Percentiles rank a stretch among this genome's conserved stretches.
These are phyloP conservation scores for Neodiprion pinetum DNA, from an alignment of 1,140 invertebrate species.

Conservation along the genomic window DNA sequence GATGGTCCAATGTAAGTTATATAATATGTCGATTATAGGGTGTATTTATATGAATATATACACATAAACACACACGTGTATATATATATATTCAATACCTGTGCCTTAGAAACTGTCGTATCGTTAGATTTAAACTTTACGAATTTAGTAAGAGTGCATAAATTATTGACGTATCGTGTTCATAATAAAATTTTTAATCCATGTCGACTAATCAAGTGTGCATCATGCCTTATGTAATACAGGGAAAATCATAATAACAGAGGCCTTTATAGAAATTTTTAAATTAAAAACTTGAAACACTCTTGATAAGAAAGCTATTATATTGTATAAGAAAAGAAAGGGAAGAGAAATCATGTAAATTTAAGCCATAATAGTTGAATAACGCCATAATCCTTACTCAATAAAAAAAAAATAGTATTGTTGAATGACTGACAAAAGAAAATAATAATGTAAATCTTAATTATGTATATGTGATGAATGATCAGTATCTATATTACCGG, in stretches of 20 bases:
- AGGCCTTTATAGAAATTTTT: neutral
- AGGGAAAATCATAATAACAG: neutral
- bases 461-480: constrained; percentile 1
- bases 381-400: constrained; percentile 59
- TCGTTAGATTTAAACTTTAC: no score
- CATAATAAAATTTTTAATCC: neutral
- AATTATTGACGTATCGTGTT: neutral
- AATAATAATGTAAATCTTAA: neutral
- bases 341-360: constrained; percentile 24
- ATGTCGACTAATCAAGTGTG: no score
- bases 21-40: neutral
- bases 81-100: neutral
- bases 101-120: neutral
- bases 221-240: neutral
- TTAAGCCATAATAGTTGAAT: constrained; percentile 60
- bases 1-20: neutral
- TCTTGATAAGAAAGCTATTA: neutral
- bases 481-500: neutral
- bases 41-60: neutral
- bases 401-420: constrained; percentile 37
- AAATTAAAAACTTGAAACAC: neutral
- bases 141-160: neutral
- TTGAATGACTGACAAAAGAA: constrained; percentile 45
- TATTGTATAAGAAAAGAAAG: constrained; percentile 21
- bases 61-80: neutral